Base-by-base conservation (phyloP, 1,140 invertebrate species). In the Leguminivora glycinivorella region DNA sequence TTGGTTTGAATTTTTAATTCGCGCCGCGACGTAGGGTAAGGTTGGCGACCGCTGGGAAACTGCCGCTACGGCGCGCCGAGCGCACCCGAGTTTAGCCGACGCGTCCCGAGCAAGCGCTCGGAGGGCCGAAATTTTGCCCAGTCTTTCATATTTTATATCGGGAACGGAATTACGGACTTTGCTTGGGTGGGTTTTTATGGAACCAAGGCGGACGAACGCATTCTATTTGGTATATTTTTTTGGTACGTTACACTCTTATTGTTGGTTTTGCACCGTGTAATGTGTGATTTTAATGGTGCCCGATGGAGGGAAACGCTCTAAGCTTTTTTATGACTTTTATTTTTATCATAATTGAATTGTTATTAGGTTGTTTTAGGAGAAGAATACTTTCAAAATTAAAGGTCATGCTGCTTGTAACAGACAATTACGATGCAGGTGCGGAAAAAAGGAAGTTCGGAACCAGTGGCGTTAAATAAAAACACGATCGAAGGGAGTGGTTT, bases 141-240 rank as follows among this genome's bases (percentile, higher is more conserved):
- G 81, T 87, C 84, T 88, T 90, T 90, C 88, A 90, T 90, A 90
- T 89, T 90, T 89, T 89, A 91, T 89, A 87, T 86, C 85, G 85
- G 82, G 83, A 79, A 75, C 81, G 84, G 85, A 85, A 88, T 90
- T 90, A 90, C 87, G 75, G 84, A 89, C 84, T 86, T 90, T 87
- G 85, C 85, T 84, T 81, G 75, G 84, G 80, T 88, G 77, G 82
- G 82, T 89, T 90, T 88, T 90, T 90, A 88, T 81, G 80, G 79
- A 85, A 83, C 81, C 72, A 78, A 77, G 77, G 80, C 81, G 84
- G 80, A 79, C 77, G 81, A 78, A 77, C 73, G 74, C 83, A 80
- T 86, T 84, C 82, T 83, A 84, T 89, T 85, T 83, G 72, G 78
- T 83, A 83, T 88, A 87, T 87, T 81, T 74, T 88, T 84, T 83